Percentiles rank a stretch among this genome's conserved stretches.
Evolutionary conservation across 2,888 invertebrate genomes (phyloP).

Genomic region (Ichneumoninae sp.): DNA sequence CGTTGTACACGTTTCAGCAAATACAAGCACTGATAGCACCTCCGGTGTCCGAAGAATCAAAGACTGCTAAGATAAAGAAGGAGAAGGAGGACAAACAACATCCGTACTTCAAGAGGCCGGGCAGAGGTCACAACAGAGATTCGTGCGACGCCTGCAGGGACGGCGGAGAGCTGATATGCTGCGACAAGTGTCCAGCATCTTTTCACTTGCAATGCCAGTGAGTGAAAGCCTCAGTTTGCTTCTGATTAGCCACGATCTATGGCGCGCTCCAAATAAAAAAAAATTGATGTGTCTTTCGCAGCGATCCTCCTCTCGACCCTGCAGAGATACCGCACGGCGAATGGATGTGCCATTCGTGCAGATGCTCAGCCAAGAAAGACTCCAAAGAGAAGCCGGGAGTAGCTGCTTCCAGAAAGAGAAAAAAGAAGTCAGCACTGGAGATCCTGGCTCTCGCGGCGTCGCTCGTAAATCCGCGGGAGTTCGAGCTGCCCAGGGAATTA

Average conservation of each 20-base stretch:
- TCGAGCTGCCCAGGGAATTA: conserved; percentile 93
- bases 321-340: conserved; percentile 95
- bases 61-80: conserved; percentile 86
- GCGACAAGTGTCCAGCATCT: conserved; percentile 97
- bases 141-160: conserved; percentile 97
- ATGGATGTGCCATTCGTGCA: conserved; percentile 96
- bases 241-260: not conserved
- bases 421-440: conserved; percentile 88
- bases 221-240: conserved; percentile 78
- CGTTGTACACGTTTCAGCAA: conserved; percentile 87
- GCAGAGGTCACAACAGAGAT: conserved; percentile 96
- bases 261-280: not conserved
- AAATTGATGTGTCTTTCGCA: conserved; percentile 81
- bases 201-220: conserved; percentile 98
- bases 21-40: conserved; percentile 95
- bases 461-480: conserved; percentile 95
- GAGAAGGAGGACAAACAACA: conserved; percentile 87
- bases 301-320: conserved; percentile 96
- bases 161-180: conserved; percentile 97
- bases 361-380: conserved; percentile 84
- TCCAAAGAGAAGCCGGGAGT: conserved; percentile 67
- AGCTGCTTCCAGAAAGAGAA: conserved; percentile 72
- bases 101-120: conserved; percentile 93
- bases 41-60: conserved; percentile 91
- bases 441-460: conserved; percentile 93